Evolutionary conservation across 1,140 invertebrate genomes (phyloP).

Genomic region (Phymastichus coffea): DNA sequence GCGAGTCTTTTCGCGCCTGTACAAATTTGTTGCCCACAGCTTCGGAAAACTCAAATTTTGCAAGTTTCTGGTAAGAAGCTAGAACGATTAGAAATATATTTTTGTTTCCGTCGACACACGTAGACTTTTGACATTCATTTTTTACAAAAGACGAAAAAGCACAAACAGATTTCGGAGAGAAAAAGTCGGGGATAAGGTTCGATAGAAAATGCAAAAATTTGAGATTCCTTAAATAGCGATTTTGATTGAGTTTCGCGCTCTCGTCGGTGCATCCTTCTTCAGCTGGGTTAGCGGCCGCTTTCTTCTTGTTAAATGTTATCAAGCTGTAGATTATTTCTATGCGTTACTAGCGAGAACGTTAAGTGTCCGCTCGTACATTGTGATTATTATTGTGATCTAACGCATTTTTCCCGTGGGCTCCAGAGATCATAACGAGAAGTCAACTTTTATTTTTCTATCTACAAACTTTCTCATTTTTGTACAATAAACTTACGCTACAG

Average conservation of each 20-base stretch:
- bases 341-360: slow-evolving; percentile 44
- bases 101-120: neutral
- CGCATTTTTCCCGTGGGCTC: slow-evolving; percentile 11
- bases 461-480: neutral
- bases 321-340: slow-evolving; percentile 51
- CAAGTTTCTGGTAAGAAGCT: neutral
- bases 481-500: neutral
- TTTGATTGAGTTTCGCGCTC: slow-evolving; percentile 24
- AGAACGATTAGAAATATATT: neutral
- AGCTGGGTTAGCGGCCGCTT: slow-evolving; percentile 36
- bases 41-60: slow-evolving; percentile 22
- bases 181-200: neutral
- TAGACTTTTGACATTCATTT: no score
- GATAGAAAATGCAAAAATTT: slow-evolving; percentile 23
- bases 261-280: slow-evolving; percentile 36
- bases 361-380: slow-evolving; percentile 31
- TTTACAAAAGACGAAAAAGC: no score
- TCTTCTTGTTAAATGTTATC: slow-evolving; percentile 38
- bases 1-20: neutral
- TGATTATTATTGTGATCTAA: slow-evolving; percentile 18
- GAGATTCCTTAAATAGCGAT: slow-evolving; percentile 12
- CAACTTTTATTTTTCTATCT: neutral
- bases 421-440: neutral
- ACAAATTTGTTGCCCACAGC: neutral
- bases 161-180: no score